Conservation (phyloP, 2,888 invertebrate genomes). For the Meteorus cinctellus region DNA sequence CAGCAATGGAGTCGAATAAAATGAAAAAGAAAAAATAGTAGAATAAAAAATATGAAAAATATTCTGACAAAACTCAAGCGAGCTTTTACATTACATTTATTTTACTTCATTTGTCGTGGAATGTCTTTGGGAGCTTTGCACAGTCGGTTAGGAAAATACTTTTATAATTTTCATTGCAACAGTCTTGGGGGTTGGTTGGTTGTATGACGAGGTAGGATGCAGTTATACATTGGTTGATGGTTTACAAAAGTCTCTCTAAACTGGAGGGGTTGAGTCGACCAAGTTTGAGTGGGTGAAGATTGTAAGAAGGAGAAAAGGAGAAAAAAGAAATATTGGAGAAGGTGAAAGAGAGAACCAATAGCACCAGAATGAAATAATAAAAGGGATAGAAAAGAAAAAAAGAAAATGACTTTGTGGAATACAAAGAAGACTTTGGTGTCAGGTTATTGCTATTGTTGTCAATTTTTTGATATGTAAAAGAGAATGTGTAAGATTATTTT, state of each 20-base stretch:
- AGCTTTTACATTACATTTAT: slow-evolving; percentile 60
- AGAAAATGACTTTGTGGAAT: neutral
- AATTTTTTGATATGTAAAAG: neutral
- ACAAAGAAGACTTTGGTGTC: neutral
- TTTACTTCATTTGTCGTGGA: slow-evolving; percentile 62
- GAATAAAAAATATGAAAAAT: slow-evolving; percentile 7
- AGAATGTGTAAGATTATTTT: neutral
- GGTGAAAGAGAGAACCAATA: neutral
- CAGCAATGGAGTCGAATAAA: neutral
- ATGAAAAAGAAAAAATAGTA: slow-evolving; percentile 15
- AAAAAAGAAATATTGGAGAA: slow-evolving; percentile 52
- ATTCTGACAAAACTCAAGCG: slow-evolving; percentile 9
- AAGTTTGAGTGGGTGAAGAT: neutral
- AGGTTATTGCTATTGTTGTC: slow-evolving; percentile 21
- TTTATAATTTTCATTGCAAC: slow-evolving; percentile 54
- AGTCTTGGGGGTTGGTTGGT: neutral
- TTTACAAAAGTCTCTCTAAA: neutral
- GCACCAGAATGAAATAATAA: slow-evolving; percentile 16
- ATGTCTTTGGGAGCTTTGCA: slow-evolving; percentile 60
- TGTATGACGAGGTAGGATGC: neutral
- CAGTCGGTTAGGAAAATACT: slow-evolving; percentile 62
- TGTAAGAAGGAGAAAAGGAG: slow-evolving; percentile 26
- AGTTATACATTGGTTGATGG: slow-evolving; percentile 1
- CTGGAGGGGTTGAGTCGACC: neutral
- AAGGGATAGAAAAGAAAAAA: slow-evolving; percentile 5